Conservation (phyloP, 2,888 invertebrate species). For the Tetranychus truncatus region DNA sequence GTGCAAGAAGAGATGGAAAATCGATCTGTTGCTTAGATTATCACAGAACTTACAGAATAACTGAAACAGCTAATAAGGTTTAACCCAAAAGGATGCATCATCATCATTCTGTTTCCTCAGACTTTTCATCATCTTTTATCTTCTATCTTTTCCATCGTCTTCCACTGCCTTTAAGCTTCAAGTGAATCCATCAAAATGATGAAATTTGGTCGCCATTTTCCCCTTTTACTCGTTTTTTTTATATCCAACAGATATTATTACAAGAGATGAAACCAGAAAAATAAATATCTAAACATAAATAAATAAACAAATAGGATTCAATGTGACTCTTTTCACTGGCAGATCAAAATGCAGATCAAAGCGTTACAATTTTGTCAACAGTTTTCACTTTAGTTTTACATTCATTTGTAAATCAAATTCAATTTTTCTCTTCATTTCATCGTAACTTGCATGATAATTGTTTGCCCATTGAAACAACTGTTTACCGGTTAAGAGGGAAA, state of each 20-base stretch:
- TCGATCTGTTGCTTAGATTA: neutral
- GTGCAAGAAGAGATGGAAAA: neutral
- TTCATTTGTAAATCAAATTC: too few relatives aligned
- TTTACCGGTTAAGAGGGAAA: too few relatives aligned
- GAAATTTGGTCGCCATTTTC: neutral
- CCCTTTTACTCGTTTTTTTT: neutral
- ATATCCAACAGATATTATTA: neutral
- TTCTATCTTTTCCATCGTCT: neutral
- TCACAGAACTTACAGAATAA: neutral
- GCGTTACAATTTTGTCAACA: too few relatives aligned
- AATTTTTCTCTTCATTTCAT: too few relatives aligned
- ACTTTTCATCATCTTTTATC: neutral
- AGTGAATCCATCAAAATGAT: neutral
- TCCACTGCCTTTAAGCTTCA: neutral
- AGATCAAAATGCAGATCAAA: too few relatives aligned
- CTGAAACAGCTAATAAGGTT: neutral
- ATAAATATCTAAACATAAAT: neutral
- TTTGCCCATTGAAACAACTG: too few relatives aligned
- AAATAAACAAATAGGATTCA: neutral
- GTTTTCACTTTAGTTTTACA: too few relatives aligned
- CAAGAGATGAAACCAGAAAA: too few relatives aligned
- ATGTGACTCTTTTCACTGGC: neutral
- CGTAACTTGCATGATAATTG: too few relatives aligned
- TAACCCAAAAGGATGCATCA: neutral
- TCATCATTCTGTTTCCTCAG: neutral